phyloP scores from a whole-genome alignment of 64 coral and sea anemone genomes.

The Dendronephthya gigantea region DNA sequence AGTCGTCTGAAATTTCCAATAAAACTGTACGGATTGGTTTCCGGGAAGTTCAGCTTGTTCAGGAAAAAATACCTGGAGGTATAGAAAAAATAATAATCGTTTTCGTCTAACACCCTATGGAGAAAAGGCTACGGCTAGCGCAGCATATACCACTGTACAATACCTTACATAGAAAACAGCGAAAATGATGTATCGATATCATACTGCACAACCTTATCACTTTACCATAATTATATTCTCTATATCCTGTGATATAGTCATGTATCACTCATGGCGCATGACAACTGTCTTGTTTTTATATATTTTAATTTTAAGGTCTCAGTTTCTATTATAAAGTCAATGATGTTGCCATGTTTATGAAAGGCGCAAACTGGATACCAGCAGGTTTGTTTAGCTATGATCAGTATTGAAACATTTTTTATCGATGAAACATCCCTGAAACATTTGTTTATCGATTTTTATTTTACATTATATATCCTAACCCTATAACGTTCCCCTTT shows the following conservation, averaged over 20 bases:
- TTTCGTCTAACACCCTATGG: too few relatives aligned
- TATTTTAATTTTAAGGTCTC: slow-evolving; percentile 43
- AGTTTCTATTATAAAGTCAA: slow-evolving; percentile 95
- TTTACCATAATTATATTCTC: too few relatives aligned
- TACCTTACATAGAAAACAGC: too few relatives aligned
- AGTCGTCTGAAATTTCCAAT: background rate
- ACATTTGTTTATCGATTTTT: background rate
- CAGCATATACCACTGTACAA: too few relatives aligned
- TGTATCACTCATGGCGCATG: background rate
- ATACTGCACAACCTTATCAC: too few relatives aligned
- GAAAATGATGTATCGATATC: too few relatives aligned
- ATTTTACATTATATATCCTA: too few relatives aligned
- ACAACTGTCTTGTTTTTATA: background rate
- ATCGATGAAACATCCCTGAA: background rate
- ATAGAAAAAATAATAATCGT: background rate
- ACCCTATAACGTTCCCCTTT: too few relatives aligned
- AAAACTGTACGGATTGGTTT: slow-evolving; percentile 54
- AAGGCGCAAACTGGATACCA: slow-evolving; percentile 98
- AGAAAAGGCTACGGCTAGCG: too few relatives aligned
- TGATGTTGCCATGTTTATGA: slow-evolving; percentile 71
- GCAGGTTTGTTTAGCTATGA: slow-evolving; percentile 42
- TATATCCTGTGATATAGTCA: too few relatives aligned
- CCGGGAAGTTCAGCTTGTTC: slow-evolving; percentile 66
- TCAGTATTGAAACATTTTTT: background rate
- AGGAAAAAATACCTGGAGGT: slow-evolving; percentile 71